phyloP scores from a whole-genome alignment of 1,140 invertebrate species.

The Heliconius nattereri region DNA sequence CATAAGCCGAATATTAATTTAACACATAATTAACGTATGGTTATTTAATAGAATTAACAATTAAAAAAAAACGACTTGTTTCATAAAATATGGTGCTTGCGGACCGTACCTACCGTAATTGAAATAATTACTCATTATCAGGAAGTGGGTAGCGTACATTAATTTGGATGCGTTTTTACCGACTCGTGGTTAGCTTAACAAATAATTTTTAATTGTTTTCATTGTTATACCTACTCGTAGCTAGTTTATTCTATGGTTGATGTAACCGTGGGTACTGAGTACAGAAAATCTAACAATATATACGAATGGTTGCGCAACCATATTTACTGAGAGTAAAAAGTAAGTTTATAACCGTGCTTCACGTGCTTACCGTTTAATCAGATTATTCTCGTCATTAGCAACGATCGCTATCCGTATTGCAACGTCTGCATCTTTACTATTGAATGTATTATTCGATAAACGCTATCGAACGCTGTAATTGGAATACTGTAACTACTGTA shows the following conservation, averaged over 20 bases:
- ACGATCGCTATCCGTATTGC: slow-evolving; percentile 42
- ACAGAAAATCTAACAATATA: slow-evolving; percentile 48
- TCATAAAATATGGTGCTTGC: slow-evolving; percentile 40
- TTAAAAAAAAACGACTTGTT: slow-evolving; percentile 32
- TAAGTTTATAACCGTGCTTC: slow-evolving; percentile 47
- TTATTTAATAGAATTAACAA: slow-evolving; percentile 32
- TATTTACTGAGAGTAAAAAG: slow-evolving; percentile 46
- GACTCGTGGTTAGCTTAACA: slow-evolving; percentile 57
- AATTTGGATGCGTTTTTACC: slow-evolving; percentile 71
- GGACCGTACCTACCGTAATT: slow-evolving; percentile 73
- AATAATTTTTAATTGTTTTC: slow-evolving; percentile 71
- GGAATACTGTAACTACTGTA: neutral
- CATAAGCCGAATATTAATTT: slow-evolving; percentile 28
- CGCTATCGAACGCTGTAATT: neutral
- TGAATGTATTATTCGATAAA: neutral
- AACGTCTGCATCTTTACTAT: slow-evolving; percentile 15
- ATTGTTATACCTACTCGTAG: slow-evolving; percentile 38
- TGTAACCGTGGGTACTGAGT: slow-evolving; percentile 56
- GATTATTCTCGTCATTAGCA: slow-evolving; percentile 59
- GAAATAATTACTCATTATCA: slow-evolving; percentile 76
- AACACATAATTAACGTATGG: slow-evolving; percentile 26
- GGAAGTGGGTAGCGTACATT: slow-evolving; percentile 69
- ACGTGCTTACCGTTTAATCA: slow-evolving; percentile 51
- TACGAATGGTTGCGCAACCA: slow-evolving; percentile 64
- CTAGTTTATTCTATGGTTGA: slow-evolving; percentile 62